Conservation (phyloP, 1,140 invertebrate genomes). For the Ganaspis sp. region DNA sequence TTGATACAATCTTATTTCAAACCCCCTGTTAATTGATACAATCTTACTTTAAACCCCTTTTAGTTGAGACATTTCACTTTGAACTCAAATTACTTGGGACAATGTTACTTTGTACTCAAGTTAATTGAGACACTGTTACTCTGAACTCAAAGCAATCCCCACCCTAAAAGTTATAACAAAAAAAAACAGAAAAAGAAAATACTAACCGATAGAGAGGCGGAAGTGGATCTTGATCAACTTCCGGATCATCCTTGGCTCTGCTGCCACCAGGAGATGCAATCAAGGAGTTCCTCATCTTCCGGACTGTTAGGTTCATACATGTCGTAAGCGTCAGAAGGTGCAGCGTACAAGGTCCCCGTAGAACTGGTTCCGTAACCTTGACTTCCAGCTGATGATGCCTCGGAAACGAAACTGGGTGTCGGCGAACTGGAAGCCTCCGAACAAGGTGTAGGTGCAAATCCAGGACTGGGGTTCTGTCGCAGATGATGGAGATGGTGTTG, state of each 20-base stretch:
- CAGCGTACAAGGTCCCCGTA: constrained; percentile 75
- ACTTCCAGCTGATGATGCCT: constrained; percentile 80
- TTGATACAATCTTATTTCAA: no score
- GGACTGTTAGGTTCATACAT: constrained; percentile 89
- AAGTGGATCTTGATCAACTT: background rate
- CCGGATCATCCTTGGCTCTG: constrained; percentile 73
- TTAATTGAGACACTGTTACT: no score
- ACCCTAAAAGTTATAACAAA: no score
- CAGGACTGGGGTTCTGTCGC: constrained; percentile 64
- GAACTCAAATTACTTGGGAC: no score
- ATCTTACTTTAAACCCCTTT: no score
- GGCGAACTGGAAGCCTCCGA: constrained; percentile 87
- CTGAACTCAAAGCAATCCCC: background rate
- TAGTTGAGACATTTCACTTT: no score
- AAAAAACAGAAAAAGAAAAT: no score
- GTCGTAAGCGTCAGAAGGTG: constrained; percentile 82
- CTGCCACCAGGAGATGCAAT: constrained; percentile 93
- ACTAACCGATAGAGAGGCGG: constrained; percentile 55
- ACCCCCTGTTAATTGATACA: no score
- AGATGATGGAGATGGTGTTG: constrained; percentile 61
- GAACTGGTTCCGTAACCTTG: constrained; percentile 74
- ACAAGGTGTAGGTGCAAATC: constrained; percentile 78
- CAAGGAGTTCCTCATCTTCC: constrained; percentile 93
- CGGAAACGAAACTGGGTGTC: constrained; percentile 87
- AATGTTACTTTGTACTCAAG: no score